Base-by-base conservation (phyloP, 2,797 vertebrate species). In the Malurus splendens region DNA sequence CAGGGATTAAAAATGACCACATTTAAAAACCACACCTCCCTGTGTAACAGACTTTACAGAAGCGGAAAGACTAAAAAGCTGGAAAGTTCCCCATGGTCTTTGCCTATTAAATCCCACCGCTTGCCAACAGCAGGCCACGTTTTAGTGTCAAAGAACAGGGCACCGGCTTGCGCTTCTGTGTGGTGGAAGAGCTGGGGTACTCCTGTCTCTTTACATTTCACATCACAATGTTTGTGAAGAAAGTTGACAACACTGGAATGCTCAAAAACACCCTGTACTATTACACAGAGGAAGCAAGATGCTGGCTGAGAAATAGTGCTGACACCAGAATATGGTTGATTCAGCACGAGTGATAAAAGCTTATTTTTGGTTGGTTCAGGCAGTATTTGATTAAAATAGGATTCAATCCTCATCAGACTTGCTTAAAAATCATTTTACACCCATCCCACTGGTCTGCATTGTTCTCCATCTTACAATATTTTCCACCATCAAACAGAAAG, bases 1-100 rank as follows among this genome's bases (percentile, higher is more conserved):
- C 28, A 9, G 77, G 81, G 78, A 87, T 92, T 93, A 45, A 94
- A 95, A 95, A 94, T 87, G 90, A 90, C 93, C 93, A 85, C 6
- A 2, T 89, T 95, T 89, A 48, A 87, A 84, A 91, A 71, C 52
- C 5, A 28, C 19, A 82, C 54, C 60, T 86, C 39, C 68, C 79
- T 20, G 18, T 0, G 1, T 54, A 86, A 74, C 66, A 79, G 72
- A 71, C 56, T 78, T 85, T 30, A 75, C 42, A 92, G 86, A 78
- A 68, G 38, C 54, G 68, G 74, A 66, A 75, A 85, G 60, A 62
- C 76, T 22, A 82, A 90, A 93, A 89, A 82, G 48, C 50, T 83
- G 45, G 56, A 41, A 84, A 71, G 50, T 89, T 87, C 91, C 79
- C 80, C 80, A 84, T 0, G 3, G 44, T 56, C 70, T 93, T 76